Evolutionary conservation across 2,797 vertebrate genomes (phyloP).

Genomic region (Phaenicophaeus curvirostris): DNA sequence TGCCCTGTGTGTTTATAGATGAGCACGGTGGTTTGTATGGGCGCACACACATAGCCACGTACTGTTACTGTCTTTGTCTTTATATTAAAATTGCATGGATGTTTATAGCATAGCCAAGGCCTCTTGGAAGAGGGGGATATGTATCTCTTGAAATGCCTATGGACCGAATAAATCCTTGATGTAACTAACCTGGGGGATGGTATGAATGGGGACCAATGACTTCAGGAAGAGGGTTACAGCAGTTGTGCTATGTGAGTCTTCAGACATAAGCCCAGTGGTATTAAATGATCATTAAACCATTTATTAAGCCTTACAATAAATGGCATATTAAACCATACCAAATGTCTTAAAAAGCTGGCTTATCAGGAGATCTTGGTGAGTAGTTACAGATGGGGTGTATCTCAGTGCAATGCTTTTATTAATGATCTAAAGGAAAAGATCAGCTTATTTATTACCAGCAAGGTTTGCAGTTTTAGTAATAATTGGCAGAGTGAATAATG

Average conservation of each 20-base stretch:
- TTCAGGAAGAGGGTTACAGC: background rate
- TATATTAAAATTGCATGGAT: background rate
- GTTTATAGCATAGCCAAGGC: background rate
- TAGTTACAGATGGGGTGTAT: background rate
- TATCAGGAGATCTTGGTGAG: background rate
- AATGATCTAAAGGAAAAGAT: background rate
- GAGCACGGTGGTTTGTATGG: background rate
- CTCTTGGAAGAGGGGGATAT: background rate
- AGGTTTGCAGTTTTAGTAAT: background rate
- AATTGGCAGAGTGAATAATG: background rate
- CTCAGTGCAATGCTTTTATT: background rate
- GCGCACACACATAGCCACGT: fast-evolving
- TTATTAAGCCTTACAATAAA: background rate
- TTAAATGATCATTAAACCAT: background rate
- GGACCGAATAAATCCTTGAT: background rate
- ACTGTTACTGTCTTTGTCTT: background rate
- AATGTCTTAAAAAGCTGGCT: background rate
- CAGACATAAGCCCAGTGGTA: background rate
- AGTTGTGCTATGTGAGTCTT: background rate
- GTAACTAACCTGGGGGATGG: background rate
- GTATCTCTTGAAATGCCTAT: background rate
- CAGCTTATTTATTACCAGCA: background rate
- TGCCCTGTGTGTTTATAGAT: fast-evolving
- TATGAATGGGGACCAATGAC: background rate
- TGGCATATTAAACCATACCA: background rate